phyloP scores from a whole-genome alignment of 1,140 invertebrate species.

The Carposina sasakii region DNA sequence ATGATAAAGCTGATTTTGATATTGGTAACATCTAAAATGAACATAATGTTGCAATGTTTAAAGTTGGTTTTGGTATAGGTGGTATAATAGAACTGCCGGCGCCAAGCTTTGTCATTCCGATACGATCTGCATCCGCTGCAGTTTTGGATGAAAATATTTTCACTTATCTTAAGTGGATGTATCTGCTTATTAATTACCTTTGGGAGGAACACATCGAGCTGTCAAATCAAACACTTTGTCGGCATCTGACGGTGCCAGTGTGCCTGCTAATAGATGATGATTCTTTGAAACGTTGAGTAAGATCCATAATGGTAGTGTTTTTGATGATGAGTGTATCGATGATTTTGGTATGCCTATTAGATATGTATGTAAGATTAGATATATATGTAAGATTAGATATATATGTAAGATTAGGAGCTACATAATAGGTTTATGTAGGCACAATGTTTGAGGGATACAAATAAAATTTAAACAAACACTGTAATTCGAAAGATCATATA shows the following conservation, averaged over 20 bases:
- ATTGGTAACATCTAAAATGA: constrained; percentile 9
- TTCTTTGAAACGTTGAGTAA: constrained; percentile 35
- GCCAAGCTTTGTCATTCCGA: constrained; percentile 68
- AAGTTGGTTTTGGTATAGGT: constrained; percentile 13
- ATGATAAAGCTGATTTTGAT: constrained; percentile 15
- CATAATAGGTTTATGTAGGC: too few relatives aligned
- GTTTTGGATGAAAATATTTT: constrained; percentile 70
- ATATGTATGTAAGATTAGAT: too few relatives aligned
- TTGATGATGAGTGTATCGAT: too few relatives aligned
- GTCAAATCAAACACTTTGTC: constrained; percentile 66
- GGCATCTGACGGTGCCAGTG: constrained; percentile 27
- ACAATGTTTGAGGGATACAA: too few relatives aligned
- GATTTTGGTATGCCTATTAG: too few relatives aligned
- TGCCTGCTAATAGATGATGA: constrained; percentile 50
- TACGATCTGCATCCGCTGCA: constrained; percentile 67
- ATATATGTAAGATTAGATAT: too few relatives aligned
- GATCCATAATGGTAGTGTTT: too few relatives aligned
- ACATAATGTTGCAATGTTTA: constrained; percentile 2
- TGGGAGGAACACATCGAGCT: constrained; percentile 58
- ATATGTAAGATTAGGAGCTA: too few relatives aligned
- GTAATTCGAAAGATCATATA: too few relatives aligned
- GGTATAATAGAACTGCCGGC: constrained; percentile 35
- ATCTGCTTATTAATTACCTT: constrained; percentile 71
- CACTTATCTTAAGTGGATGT: constrained; percentile 71
- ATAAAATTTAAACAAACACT: too few relatives aligned